A percentile compares a stretch with the other conserved stretches of the same genome.
Evolutionary conservation across 2,113 vertebrate species (phyloP).

Genomic region (Pandion haliaetus): DNA sequence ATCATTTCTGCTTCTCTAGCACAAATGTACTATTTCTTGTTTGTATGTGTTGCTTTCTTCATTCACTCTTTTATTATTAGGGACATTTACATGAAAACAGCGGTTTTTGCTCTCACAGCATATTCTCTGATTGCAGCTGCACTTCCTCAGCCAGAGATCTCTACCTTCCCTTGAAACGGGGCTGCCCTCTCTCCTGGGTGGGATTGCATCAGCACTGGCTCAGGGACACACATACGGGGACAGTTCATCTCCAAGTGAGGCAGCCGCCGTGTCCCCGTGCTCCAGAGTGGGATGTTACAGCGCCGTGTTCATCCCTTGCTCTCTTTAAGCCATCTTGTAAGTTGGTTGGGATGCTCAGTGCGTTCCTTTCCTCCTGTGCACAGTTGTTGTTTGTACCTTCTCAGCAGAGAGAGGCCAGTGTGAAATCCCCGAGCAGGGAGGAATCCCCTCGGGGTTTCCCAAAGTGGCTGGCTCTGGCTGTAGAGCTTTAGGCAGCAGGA

Average conservation of each 20-base stretch:
- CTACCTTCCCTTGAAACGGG: background rate
- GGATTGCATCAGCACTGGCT: fast-evolving
- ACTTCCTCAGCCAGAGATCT: background rate
- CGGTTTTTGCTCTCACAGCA: background rate
- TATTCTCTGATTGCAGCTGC: constrained; percentile 17
- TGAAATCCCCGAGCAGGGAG: background rate
- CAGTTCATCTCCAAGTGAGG: fast-evolving
- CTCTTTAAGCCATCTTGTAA: background rate
- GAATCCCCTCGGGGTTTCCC: background rate
- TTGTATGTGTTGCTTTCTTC: constrained; percentile 23
- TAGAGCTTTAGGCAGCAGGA: background rate
- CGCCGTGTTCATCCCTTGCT: background rate
- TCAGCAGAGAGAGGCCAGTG: background rate
- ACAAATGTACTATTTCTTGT: constrained; percentile 16
- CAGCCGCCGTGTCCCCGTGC: background rate
- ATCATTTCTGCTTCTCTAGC: constrained; percentile 35
- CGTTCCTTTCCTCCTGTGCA: fast-evolving
- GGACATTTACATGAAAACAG: constrained; percentile 36
- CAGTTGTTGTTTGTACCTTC: background rate
- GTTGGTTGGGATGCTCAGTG: background rate
- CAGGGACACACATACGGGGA: fast-evolving
- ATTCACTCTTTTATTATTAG: background rate
- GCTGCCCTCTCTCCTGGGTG: background rate
- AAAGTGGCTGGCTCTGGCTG: background rate
- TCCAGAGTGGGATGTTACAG: background rate